phyloP scores from a whole-genome alignment of 2,888 invertebrate genomes.

The Agonopterix alstromeriana region DNA sequence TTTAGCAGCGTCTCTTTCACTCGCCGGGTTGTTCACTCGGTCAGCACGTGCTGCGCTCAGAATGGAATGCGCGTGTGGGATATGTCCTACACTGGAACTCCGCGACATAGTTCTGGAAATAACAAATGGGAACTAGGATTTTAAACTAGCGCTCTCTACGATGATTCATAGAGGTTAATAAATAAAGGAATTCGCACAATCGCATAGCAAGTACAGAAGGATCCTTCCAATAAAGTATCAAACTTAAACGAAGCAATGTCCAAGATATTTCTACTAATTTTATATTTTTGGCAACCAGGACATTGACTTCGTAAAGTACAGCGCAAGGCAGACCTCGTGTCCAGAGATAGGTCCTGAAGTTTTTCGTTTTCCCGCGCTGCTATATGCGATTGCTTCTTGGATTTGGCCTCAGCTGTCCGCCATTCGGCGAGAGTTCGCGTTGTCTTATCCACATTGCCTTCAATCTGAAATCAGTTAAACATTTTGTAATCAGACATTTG shows the following conservation, averaged over 20 bases:
- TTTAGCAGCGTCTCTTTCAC: constrained; percentile 82
- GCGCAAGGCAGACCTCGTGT: constrained; percentile 55
- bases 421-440: constrained; percentile 88
- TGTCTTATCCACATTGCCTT: constrained; percentile 90
- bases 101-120: constrained; percentile 59
- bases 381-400: constrained; percentile 91
- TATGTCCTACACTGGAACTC: constrained; percentile 76
- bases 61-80: constrained; percentile 70
- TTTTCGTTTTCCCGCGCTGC: constrained; percentile 95
- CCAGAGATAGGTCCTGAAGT: constrained; percentile 84
- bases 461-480: constrained; percentile 63
- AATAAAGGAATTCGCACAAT: constrained; percentile 24
- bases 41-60: constrained; percentile 62
- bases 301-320: constrained; percentile 22
- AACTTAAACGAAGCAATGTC: constrained; percentile 24
- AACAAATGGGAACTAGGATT: too few species aligned
- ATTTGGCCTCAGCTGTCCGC: constrained; percentile 90
- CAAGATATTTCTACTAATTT: constrained; percentile 2
- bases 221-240: constrained; percentile 39
- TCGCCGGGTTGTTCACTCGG: constrained; percentile 42
- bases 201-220: constrained; percentile 34
- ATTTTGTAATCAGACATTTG: too few species aligned
- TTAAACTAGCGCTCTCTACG: not conserved
- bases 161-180: constrained; percentile 32
- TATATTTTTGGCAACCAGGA: constrained; percentile 12